phyloP scores from a whole-genome alignment of 1,140 invertebrate species.

The Anoplophora glabripennis region DNA sequence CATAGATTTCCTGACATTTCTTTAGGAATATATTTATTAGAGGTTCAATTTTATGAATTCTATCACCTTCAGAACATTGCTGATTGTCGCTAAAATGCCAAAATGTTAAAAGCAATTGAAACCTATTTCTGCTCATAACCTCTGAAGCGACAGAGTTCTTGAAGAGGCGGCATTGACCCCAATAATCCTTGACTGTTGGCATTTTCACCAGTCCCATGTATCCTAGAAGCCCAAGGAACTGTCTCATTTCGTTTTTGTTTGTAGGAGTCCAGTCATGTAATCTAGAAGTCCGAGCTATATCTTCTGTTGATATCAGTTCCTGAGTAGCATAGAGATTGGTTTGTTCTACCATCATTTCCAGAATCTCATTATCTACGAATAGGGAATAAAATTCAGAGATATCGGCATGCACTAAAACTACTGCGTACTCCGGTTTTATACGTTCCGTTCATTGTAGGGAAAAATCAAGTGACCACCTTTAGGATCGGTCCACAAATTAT shows the following conservation, averaged over 20 bases:
- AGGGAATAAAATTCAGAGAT: conserved; percentile 4
- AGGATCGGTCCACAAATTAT: too few relatives aligned
- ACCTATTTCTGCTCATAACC: conserved; percentile 34
- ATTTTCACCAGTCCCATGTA: conserved; percentile 14
- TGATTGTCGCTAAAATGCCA: conserved; percentile 37
- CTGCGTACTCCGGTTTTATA: too few relatives aligned
- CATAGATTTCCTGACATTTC: conserved; percentile 21
- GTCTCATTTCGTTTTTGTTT: background rate
- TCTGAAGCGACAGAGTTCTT: conserved; percentile 18
- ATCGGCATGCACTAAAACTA: too few relatives aligned
- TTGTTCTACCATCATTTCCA: conserved; percentile 1
- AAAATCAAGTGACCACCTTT: too few relatives aligned
- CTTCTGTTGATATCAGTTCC: too few relatives aligned
- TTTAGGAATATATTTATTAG: conserved; percentile 22
- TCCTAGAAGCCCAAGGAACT: background rate
- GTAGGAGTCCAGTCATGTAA: background rate
- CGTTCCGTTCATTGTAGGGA: too few relatives aligned
- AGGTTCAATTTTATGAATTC: conserved; percentile 32
- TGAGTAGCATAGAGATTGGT: conserved; percentile 2
- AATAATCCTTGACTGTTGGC: conserved; percentile 20
- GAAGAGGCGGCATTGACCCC: conserved; percentile 19
- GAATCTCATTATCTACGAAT: conserved; percentile 16
- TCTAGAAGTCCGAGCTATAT: background rate
- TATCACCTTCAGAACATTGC: conserved; percentile 19
- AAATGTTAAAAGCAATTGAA: conserved; percentile 31